Conservation (phyloP, 1,140 invertebrate genomes). For the Drosophila prosaltans region DNA sequence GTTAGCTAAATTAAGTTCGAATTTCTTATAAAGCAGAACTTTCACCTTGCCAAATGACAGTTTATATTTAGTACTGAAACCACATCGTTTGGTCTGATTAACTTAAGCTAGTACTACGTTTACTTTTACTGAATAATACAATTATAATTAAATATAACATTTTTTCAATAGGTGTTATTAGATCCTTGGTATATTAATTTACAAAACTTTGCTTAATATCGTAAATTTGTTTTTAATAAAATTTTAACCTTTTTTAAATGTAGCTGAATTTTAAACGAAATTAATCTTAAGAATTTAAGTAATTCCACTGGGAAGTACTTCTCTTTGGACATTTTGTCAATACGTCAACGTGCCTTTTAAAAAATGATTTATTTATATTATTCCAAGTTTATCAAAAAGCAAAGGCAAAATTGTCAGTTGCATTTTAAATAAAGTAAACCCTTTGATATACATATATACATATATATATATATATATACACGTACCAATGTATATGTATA, state of each 20-base stretch:
- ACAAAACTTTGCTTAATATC: too few relatives aligned
- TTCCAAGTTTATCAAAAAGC: slow-evolving; percentile 41
- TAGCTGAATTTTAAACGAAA: neutral
- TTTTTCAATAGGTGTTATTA: too few relatives aligned
- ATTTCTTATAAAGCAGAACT: too few relatives aligned
- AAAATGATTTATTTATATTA: slow-evolving; percentile 21
- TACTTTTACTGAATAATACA: too few relatives aligned
- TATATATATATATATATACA: slow-evolving; percentile 18
- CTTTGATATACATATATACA: slow-evolving; percentile 49
- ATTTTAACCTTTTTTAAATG: neutral
- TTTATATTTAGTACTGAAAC: too few relatives aligned
- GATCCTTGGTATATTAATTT: too few relatives aligned
- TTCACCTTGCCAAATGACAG: too few relatives aligned
- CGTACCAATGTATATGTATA: neutral
- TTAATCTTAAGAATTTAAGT: neutral
- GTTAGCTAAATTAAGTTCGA: too few relatives aligned
- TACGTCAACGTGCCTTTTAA: slow-evolving; percentile 12
- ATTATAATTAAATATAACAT: too few relatives aligned
- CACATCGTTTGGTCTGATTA: too few relatives aligned
- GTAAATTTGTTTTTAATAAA: too few relatives aligned
- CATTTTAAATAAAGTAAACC: slow-evolving; percentile 55
- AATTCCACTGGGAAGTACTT: neutral
- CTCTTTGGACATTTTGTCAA: neutral
- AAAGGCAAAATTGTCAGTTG: slow-evolving; percentile 55
- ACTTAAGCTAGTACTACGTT: too few relatives aligned